These are phyloP conservation scores for Cyclopterus lumpus DNA, from an alignment of 2,797 vertebrate species.

Conservation along the genomic window DNA sequence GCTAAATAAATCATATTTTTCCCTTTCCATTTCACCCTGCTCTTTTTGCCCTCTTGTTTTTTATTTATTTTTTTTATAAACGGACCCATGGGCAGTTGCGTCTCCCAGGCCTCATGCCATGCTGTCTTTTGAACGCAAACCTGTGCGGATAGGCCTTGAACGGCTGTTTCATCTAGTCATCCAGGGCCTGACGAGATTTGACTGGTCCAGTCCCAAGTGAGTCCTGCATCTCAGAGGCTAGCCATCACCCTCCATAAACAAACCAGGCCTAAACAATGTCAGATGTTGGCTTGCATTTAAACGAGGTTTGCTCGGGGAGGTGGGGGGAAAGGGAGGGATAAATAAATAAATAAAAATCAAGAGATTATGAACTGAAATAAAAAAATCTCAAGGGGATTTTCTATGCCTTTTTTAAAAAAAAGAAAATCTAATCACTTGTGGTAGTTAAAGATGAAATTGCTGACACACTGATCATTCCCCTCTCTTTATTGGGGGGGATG, in stretches of 20 bases:
- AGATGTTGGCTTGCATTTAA: constrained; percentile 75
- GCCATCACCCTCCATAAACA: constrained; percentile 79
- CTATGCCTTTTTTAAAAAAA: constrained; percentile 4
- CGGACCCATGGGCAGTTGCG: constrained; percentile 69
- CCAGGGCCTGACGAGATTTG: constrained; percentile 79
- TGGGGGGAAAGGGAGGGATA: constrained; percentile 19
- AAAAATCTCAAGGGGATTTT: constrained; percentile 29
- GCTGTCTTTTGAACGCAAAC: constrained; percentile 80
- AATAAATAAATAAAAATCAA: constrained; percentile 24
- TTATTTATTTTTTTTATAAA: constrained; percentile 63
- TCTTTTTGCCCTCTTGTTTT: constrained; percentile 47
- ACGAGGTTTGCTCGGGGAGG: constrained; percentile 50
- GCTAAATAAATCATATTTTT: constrained; percentile 85
- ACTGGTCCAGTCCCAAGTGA: constrained; percentile 80
- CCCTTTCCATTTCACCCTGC: constrained; percentile 58
- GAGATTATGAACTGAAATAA: constrained; percentile 41
- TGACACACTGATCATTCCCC: constrained; percentile 29
- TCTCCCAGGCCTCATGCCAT: constrained; percentile 78
- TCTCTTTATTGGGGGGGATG: constrained; percentile 26
- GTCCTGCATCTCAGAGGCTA: constrained; percentile 76
- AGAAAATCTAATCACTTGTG: constrained; percentile 23
- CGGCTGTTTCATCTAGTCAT: constrained; percentile 83
- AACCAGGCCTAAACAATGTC: constrained; percentile 61
- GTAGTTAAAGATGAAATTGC: constrained; percentile 34
- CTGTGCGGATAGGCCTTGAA: constrained; percentile 78